These are phyloP conservation scores for Melikaiella ostensackeni DNA, from an alignment of 2,888 invertebrate genomes.

Conservation along the genomic window DNA sequence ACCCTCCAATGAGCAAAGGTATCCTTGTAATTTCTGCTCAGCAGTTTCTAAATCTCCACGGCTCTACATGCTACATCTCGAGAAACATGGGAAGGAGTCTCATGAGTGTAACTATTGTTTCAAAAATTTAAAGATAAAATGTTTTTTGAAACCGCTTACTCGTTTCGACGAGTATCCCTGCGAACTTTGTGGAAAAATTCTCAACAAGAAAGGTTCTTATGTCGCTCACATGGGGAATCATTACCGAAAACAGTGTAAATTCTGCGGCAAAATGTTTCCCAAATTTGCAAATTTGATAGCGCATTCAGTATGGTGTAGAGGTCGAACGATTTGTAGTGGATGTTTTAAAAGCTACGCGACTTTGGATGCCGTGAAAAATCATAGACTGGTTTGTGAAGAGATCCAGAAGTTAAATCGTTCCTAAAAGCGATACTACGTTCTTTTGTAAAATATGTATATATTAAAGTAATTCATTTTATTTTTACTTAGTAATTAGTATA, in stretches of 20 bases:
- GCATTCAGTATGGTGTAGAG: background rate
- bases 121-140: background rate
- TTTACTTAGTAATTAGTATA: too few relatives aligned
- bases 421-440: background rate
- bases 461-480: background rate
- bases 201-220: background rate
- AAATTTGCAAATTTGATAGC: background rate
- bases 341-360: background rate
- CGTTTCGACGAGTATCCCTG: background rate
- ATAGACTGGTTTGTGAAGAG: conserved; percentile 7
- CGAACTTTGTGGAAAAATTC: background rate
- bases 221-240: conserved; percentile 1
- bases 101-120: background rate
- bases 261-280: background rate
- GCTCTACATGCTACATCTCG: background rate
- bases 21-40: background rate
- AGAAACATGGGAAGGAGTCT: background rate
- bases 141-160: background rate
- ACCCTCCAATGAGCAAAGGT: background rate
- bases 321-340: background rate
- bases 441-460: background rate
- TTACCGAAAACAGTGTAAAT: conserved; percentile 5
- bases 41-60: background rate
- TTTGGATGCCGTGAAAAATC: background rate
- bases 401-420: background rate